Percentiles rank a stretch among this genome's conserved stretches.
Evolutionary conservation across 2,888 invertebrate species (phyloP).

Genomic region (Drosophila picticornis): DNA sequence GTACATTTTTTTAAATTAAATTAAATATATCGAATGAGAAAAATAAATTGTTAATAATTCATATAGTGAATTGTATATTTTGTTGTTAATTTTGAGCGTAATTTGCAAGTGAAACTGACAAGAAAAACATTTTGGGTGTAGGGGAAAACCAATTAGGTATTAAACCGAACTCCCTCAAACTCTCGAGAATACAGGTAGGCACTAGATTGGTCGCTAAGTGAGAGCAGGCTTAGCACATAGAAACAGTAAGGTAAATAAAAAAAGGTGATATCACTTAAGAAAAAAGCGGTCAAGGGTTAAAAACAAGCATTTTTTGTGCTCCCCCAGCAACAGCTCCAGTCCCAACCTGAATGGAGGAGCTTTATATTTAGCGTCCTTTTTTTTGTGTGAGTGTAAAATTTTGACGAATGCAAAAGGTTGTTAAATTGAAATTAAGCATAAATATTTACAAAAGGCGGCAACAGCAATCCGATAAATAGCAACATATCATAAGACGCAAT

Average conservation of each 20-base stretch:
- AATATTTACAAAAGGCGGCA: conserved; percentile 73
- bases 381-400: conserved; percentile 16
- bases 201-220: conserved; percentile 19
- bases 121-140: conserved; percentile 13
- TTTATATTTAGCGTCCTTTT: conserved; percentile 52
- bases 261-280: conserved; percentile 59
- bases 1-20: conserved; percentile 33
- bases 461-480: conserved; percentile 59
- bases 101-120: conserved; percentile 32
- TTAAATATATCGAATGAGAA: conserved; percentile 20
- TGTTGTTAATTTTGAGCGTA: conserved; percentile 73
- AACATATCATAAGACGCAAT: conserved; percentile 70
- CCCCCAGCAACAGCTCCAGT: conserved; percentile 1
- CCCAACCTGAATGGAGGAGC: conserved; percentile 22
- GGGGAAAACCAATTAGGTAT: conserved; percentile 40
- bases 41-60: conserved; percentile 48
- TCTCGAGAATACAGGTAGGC: conserved; percentile 38
- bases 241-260: conserved; percentile 18
- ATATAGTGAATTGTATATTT: conserved; percentile 57
- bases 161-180: conserved; percentile 12
- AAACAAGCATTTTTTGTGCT: conserved; percentile 54
- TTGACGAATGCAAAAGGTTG: conserved; percentile 64
- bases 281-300: conserved; percentile 48
- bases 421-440: conserved; percentile 73
- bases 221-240: conserved; percentile 12